Evolutionary conservation across 2,888 invertebrate species (phyloP), one percentile per base, ranked within the genome.

Genomic region (Ormyrus labotus): DNA sequence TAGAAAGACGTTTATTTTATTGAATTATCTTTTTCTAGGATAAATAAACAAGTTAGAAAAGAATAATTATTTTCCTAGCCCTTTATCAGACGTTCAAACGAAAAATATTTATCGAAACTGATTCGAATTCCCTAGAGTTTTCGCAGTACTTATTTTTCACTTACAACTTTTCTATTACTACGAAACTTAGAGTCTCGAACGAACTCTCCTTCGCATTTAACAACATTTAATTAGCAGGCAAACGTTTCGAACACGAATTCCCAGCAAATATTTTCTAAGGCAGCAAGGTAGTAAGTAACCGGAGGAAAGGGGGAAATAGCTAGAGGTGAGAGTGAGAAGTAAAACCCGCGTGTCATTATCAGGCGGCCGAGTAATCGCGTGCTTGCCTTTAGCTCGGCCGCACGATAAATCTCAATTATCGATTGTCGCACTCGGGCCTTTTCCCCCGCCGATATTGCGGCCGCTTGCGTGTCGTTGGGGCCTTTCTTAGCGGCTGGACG

Each of bases 341-440:
- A 53, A 63, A 76, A 63, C n/a, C 19, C 57, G n/a, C 70, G 48
- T 70, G 70, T 77, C 70, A 64, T 70, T 77, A 58, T 48, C 19
- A 5, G 51, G 50, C 47, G 1, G 51, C 57, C 70, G 58, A 47
- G 70, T 71, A 60, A 78, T 60, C 67, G 55, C 53, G 47, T 53
- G 76, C 63, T 19, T 19, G 45, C 55, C 48, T 63, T 71, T 65
- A n/a, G 61, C 10, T 7, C 19, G 64, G 68, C 76, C 84, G 84
- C 84, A 83, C 84, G 85, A 86, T 87, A 86, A 85, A 85, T 85
- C 85, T 86, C 84, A 86, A 87, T 86, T 86, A 86, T 85, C 84
- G 83, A 83, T 82, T 82, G 79, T 77, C 78, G 67, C 60, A 7
- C 34, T 45, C 51, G n/a, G 11, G 34, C 10, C 51, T 64, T 63